phyloP scores from a whole-genome alignment of 2,113 vertebrate genomes.

The Anthoscopus minutus region DNA sequence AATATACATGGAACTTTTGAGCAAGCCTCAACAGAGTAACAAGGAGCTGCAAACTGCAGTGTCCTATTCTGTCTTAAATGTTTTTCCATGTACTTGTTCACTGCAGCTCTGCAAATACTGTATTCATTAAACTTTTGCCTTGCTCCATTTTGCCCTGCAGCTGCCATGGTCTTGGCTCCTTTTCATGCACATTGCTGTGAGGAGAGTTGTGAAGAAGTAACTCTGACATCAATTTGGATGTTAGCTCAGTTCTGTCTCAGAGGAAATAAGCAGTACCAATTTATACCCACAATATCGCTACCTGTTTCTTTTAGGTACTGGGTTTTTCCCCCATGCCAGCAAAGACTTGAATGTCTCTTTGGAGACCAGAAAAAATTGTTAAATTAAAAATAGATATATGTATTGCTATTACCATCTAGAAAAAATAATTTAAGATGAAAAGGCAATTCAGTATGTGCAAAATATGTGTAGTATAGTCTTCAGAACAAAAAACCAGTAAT shows the following conservation, averaged over 20 bases:
- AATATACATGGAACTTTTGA: background rate
- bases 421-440: background rate
- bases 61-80: background rate
- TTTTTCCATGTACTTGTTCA: background rate
- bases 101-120: background rate
- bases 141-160: background rate
- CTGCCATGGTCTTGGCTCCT: background rate
- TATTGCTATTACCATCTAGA: background rate
- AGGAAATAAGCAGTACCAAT: background rate
- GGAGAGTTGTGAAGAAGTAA: background rate
- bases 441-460: background rate
- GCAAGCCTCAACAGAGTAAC: background rate
- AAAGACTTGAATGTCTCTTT: background rate
- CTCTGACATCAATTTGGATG: background rate
- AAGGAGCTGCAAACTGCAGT: background rate
- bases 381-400: background rate
- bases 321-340: background rate
- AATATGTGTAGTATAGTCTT: conserved; percentile 15
- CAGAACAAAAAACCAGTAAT: background rate
- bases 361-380: background rate
- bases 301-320: background rate
- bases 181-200: background rate
- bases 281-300: background rate
- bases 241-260: background rate
- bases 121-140: background rate